Evolutionary conservation across 2,888 invertebrate species (phyloP), one percentile per base, ranked within the genome.

Genomic region (Ethmia dodecea): DNA sequence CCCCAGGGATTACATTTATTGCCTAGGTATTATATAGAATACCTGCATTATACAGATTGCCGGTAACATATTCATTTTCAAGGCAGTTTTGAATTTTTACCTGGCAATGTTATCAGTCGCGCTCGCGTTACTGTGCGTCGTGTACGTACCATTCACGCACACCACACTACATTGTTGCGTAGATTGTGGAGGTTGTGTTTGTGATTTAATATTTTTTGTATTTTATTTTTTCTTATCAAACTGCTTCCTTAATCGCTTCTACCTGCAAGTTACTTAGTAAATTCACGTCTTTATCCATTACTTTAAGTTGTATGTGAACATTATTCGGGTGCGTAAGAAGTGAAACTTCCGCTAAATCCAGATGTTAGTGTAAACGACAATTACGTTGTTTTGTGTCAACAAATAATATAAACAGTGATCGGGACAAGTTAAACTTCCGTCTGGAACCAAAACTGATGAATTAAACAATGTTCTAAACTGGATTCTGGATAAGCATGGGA

Each of bases 351-450:
- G 58, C 53, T 55, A 57, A 61, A 56, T 55, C 65, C 78, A 78
- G 76, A 79, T 80, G 78, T 67, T 75, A 52, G 55, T 60, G 54
- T 62, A 57, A 63, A 60, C 67, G 70, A 60, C 73, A 71, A 66
- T 64, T 79, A 75, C 76, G 76, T 75, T 69, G 73, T 74, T 77
- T 67, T 64, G 73, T 80, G 78, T 76, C 76, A 80, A 81, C 79
- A 81, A 77, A 77, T 72, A 72, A 32, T 69, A 73, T 71, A 81
- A 79, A 80, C 77, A 76, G 80, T 79, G 80, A 60, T 70, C 58
- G 55, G 66, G 63, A 75, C 72, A 63, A 75, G 71, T 75, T 70
- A 57, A 49, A 59, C 59, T 52, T 55, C 52, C 58, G 45, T 60
- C 56, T 58, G 48, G 43, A 48, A 56, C 57, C 69, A 71, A 60